Conservation (phyloP, 2,113 vertebrate species). For the Dromiciops gliroides region DNA sequence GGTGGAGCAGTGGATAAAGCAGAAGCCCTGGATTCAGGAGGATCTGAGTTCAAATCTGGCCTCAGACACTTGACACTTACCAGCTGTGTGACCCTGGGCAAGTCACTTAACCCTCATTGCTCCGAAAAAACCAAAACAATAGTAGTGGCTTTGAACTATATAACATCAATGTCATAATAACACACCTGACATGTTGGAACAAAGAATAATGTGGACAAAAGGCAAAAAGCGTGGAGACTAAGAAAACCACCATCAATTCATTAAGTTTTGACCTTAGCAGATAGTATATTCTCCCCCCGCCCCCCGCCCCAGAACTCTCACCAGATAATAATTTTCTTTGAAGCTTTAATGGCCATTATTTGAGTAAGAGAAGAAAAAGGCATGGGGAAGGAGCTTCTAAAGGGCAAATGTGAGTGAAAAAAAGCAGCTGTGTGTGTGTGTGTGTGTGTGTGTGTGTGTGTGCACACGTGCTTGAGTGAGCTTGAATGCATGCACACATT, state of each 20-base stretch:
- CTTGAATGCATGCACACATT: neutral
- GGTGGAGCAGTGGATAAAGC: too few species aligned
- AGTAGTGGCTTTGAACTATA: neutral
- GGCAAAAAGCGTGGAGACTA: neutral
- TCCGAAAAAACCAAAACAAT: too few species aligned
- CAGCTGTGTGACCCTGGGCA: too few species aligned
- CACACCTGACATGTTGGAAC: neutral
- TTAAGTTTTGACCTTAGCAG: constrained; percentile 18
- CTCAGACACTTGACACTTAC: too few species aligned
- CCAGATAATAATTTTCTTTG: neutral
- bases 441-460: neutral
- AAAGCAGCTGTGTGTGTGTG: neutral
- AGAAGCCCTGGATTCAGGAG: too few species aligned
- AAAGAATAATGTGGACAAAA: neutral
- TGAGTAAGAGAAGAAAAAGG: constrained; percentile 22
- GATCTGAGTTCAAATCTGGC: too few species aligned
- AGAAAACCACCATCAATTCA: neutral
- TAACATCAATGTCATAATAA: neutral
- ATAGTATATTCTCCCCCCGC: too few species aligned
- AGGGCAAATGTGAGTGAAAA: neutral
- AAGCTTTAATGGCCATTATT: neutral
- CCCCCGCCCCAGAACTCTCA: neutral
- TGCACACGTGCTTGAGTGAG: neutral
- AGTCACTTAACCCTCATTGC: too few species aligned
- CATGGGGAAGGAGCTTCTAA: neutral